Conservation (phyloP, 2,113 vertebrate genomes). For the Phalacrocorax pelagicus region DNA sequence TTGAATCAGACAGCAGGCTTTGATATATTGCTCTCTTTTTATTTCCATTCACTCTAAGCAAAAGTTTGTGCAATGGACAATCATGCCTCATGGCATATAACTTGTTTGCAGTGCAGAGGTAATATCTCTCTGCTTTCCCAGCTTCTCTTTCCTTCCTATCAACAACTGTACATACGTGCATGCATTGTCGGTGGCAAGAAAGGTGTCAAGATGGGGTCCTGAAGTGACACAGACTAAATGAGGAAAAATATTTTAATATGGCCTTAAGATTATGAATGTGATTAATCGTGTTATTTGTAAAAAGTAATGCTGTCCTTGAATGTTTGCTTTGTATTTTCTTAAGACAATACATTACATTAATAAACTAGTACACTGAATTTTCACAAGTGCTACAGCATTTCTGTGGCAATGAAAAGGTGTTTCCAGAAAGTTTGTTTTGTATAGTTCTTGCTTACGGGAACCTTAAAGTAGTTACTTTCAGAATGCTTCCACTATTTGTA, state of each 20-base stretch:
- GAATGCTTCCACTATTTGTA: background rate
- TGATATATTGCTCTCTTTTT: background rate
- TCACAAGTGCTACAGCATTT: background rate
- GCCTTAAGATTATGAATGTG: background rate
- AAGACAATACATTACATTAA: background rate
- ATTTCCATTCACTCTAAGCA: background rate
- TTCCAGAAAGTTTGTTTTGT: background rate
- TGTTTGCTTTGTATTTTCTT: background rate
- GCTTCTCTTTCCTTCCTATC: background rate
- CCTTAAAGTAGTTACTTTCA: background rate
- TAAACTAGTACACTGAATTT: background rate
- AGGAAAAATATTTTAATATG: background rate
- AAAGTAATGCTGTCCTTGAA: background rate
- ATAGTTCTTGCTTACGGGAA: background rate
- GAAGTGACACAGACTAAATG: background rate
- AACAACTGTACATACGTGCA: background rate
- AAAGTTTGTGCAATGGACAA: background rate
- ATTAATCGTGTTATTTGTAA: background rate
- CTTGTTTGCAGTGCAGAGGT: background rate
- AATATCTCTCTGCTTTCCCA: background rate
- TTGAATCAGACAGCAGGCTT: background rate
- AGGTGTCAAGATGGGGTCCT: background rate
- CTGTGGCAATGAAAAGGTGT: background rate
- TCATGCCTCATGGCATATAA: background rate
- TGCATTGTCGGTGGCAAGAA: background rate